Base-by-base conservation (phyloP, 2,113 vertebrate genomes). In the Origma solitaria region DNA sequence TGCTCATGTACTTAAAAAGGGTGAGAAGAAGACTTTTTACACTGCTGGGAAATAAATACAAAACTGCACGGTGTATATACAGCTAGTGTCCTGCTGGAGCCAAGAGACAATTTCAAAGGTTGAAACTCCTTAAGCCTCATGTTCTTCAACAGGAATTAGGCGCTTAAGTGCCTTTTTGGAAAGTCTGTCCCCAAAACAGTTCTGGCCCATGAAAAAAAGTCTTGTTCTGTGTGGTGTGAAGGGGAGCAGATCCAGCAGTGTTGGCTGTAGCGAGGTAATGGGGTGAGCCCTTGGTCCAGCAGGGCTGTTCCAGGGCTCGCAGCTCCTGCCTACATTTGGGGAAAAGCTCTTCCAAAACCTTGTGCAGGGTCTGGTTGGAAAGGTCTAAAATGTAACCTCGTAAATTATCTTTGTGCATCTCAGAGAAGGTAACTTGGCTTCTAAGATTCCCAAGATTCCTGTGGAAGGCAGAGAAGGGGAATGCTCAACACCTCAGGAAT, bases 1-100 rank as follows among this genome's bases (percentile, higher is more conserved):
- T 68, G 86, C 58, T 92, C 68, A 18, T 81, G 79, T 57, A 89
- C 90, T 97, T 96, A 77, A 91, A 94, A 95, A 2, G 93, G 83
- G 96, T 94, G 93, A 96, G 95, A 95, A 96, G 80, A 95, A 27
- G 65, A 87, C 66, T 88, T 94, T 50, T 87, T 95, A 96, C 92
- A 83, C 94, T 93, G 75, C 54, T 50, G 94, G 82, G 93, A 92
- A 94, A 69, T 45, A 65, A 44, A 75, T 83, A 91, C 5, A n/a
- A 80, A 96, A 83, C 51, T 45, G 25, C 53, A 14, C 0, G 0
- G 25, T 64, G 68, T 86, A 9, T 92, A 56, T 65, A 68, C 28
- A 78, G 18, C 27, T 31, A 21, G 64, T 31, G 24, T 56, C 73
- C 71, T 75, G 71, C 78, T 54, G 91, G 51, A 91, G 69, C 75